phyloP scores from a whole-genome alignment of 1,140 invertebrate species.

The Patella vulgata region DNA sequence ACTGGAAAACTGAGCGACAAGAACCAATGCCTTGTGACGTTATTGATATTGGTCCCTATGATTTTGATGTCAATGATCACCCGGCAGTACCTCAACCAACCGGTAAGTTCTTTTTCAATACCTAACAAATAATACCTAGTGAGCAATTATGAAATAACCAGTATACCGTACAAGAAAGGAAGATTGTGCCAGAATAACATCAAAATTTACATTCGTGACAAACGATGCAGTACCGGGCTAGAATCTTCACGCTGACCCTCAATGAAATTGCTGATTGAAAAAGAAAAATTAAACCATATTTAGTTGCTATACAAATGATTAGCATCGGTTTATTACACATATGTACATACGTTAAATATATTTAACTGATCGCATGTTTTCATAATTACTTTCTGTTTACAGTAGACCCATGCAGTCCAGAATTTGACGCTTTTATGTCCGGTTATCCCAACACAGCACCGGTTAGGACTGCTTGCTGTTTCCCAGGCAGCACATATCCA shows the following conservation, averaged over 20 bases:
- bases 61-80: slow-evolving; percentile 22
- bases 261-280: not conserved
- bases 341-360: no score
- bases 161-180: not conserved
- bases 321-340: no score
- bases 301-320: no score
- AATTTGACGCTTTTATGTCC: slow-evolving; percentile 20
- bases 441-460: slow-evolving; percentile 23
- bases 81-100: slow-evolving; percentile 7
- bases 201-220: not conserved
- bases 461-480: slow-evolving; percentile 23
- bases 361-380: not conserved
- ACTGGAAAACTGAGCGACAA: slow-evolving; percentile 16
- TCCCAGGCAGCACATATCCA: slow-evolving; percentile 14
- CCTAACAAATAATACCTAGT: not conserved
- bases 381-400: no score
- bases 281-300: no score
- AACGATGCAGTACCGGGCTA: not conserved
- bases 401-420: slow-evolving; percentile 15
- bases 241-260: not conserved
- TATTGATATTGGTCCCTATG: slow-evolving; percentile 24
- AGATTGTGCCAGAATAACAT: not conserved
- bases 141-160: not conserved
- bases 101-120: slow-evolving; percentile 4
- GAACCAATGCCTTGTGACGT: slow-evolving; percentile 16